Evolutionary conservation across 2,113 vertebrate genomes (phyloP).

Genomic region (Epinephelus lanceolatus): DNA sequence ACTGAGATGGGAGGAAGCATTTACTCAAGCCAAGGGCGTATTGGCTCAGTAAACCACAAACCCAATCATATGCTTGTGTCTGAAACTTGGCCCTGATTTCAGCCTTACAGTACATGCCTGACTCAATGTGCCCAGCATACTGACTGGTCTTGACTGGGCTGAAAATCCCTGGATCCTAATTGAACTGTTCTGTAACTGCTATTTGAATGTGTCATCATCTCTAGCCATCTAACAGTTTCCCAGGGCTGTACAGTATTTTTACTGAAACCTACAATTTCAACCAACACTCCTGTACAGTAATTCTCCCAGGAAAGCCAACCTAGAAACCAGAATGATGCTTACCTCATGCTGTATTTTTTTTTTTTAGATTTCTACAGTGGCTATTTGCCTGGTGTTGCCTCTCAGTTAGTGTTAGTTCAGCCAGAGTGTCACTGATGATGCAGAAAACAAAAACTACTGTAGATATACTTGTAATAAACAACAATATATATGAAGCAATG

Average conservation of each 20-base stretch:
- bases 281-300: not conserved
- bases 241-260: constrained; percentile 4
- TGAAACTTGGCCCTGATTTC: constrained; percentile 13
- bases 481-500: not conserved
- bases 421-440: not conserved
- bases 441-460: not conserved
- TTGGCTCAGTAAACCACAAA: constrained; percentile 13
- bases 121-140: not conserved
- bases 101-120: not conserved
- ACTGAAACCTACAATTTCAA: not conserved
- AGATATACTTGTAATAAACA: not conserved
- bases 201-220: constrained; percentile 22
- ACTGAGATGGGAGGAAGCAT: constrained; percentile 9
- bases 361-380: not conserved
- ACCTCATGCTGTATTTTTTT: not conserved
- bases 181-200: constrained; percentile 17
- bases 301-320: not conserved
- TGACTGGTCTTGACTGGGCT: not conserved
- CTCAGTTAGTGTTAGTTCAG: not conserved
- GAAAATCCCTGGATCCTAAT: not conserved
- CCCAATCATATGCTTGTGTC: not conserved
- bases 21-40: constrained; percentile 37
- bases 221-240: constrained; percentile 3
- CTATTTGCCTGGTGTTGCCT: not conserved
- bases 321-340: not conserved